phyloP scores from a whole-genome alignment of 35 echinoderm and acorn worm species.

The Ophioderma brevispina region DNA sequence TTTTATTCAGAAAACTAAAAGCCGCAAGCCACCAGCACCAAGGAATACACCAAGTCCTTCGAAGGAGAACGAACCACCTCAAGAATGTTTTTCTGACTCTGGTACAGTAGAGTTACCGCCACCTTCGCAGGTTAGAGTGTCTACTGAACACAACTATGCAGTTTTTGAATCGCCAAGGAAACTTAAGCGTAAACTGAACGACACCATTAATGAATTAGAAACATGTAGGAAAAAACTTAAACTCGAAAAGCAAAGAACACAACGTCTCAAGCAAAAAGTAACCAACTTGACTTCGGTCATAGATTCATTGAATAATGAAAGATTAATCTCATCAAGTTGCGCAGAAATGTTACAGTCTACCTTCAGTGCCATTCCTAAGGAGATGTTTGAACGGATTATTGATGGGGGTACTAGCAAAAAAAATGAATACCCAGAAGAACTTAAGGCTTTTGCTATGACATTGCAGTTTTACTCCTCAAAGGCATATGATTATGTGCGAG shows the following conservation, averaged over 20 bases:
- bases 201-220: background rate
- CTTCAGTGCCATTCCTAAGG: constrained; percentile 3
- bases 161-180: background rate
- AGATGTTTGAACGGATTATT: constrained; percentile 33
- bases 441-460: constrained; percentile 51
- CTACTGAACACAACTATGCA: background rate
- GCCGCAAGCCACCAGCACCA: no score
- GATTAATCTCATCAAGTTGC: background rate
- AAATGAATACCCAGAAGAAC: constrained; percentile 9
- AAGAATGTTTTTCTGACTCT: no score
- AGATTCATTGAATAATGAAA: background rate
- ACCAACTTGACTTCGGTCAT: background rate
- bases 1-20: no score
- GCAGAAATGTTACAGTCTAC: constrained; percentile 3
- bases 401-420: background rate
- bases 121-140: background rate
- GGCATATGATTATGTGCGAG: constrained; percentile 54
- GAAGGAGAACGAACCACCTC: no score
- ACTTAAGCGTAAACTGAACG: constrained; percentile 3
- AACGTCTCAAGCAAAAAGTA: constrained; percentile 8
- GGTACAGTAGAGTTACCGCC: background rate
- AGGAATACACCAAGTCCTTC: no score
- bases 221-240: constrained; percentile 11
- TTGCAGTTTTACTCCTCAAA: constrained; percentile 65
- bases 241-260: background rate